Base-by-base conservation (phyloP, 2,797 vertebrate genomes). In the Bradypodion ventrale region DNA sequence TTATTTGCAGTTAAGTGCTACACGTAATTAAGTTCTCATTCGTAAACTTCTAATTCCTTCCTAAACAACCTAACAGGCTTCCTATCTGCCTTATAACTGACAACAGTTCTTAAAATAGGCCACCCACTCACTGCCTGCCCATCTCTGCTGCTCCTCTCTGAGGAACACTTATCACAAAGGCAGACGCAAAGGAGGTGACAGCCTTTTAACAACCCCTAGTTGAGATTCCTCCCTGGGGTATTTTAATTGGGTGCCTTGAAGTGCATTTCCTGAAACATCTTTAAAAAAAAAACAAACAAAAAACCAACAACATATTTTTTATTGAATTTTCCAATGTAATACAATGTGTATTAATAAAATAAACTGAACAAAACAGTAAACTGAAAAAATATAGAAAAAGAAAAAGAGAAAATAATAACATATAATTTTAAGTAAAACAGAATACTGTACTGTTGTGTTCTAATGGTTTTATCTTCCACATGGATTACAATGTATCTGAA, bases 61-160 rank as follows among this genome's bases (percentile, higher is more conserved):
- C 40, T 52, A 60, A 77, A 52, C 27, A 70, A 27, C 9, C 60
- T 23, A 62, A 42, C 42, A 37, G 49, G 10, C n/a, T 85, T 72
- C 56, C 65, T 62, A 75, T 82, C 84, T 77, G 84, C 42, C 66
- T 40, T 25, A 63, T 63, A 82, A 70, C 79, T 85, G 84, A 77
- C 84, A 82, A 85, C 84, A 82, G 79, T 72, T 85, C 79, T 63
- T 72, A 85, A 85, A 85, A 85, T 85, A 82, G 78, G 73, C 73
- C 79, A 49, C 63, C 78, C 60, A 40, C 25, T 59, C 7, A 16
- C 46, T 59, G 82, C 35, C 73, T n/a, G 7, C 59, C 44, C n/a
- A 52, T 16, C 44, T 56, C 66, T 59, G 52, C 16, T 40, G 78
- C 66, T 25, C 46, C 49, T 74, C 60, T n/a, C n/a, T n/a, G 32